phyloP scores from a whole-genome alignment of 1,140 invertebrate genomes.

The Lepeophtheirus salmonis region DNA sequence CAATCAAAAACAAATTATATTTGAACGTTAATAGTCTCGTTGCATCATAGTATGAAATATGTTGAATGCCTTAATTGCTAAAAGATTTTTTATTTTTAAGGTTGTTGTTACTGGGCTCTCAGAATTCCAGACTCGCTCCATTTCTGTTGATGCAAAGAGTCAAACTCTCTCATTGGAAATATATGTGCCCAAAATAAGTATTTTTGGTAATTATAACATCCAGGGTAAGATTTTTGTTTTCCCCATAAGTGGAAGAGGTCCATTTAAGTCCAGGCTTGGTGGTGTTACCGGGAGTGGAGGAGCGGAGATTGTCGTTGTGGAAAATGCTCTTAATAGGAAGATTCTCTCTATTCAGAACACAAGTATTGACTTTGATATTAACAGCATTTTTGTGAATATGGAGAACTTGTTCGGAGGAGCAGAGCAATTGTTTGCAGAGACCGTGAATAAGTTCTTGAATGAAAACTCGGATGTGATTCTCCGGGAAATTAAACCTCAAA shows the following conservation, averaged over 20 bases:
- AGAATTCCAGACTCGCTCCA: not conserved
- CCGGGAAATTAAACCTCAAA: constrained; percentile 9
- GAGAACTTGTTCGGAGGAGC: constrained; percentile 7
- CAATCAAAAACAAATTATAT: no score
- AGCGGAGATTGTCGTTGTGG: constrained; percentile 1
- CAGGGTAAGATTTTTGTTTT: constrained; percentile 11
- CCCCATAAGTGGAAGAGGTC: not conserved
- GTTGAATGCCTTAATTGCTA: no score
- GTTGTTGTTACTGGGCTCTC: not conserved
- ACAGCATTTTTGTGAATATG: constrained; percentile 1
- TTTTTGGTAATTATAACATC: constrained; percentile 3
- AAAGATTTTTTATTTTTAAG: not conserved
- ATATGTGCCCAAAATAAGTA: not conserved
- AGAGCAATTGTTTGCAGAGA: not conserved
- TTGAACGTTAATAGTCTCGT: no score
- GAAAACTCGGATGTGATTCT: not conserved
- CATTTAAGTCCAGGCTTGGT: not conserved
- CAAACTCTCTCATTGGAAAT: not conserved
- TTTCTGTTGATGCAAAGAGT: not conserved
- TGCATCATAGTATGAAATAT: no score
- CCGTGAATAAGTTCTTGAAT: constrained; percentile 11
- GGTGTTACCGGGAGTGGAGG: constrained; percentile 2
- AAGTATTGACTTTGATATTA: constrained; percentile 6
- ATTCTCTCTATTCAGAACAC: not conserved
- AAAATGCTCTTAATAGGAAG: not conserved